Percentiles rank a stretch among this genome's conserved stretches.
Evolutionary conservation across 1,140 invertebrate genomes (phyloP).

Genomic region (Radopholus similis): DNA sequence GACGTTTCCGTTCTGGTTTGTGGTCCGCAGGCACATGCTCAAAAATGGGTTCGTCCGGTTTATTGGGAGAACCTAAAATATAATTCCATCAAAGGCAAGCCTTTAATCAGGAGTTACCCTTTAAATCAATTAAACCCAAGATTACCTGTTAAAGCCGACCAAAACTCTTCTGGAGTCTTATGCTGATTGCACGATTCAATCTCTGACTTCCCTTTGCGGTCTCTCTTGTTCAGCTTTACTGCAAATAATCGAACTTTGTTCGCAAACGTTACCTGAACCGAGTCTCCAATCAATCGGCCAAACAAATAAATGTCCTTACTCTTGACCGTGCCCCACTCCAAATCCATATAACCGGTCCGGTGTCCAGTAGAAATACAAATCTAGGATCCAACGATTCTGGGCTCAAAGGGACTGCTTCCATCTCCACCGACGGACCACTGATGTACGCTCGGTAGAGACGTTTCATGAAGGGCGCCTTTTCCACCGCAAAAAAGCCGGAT

Average conservation of each 20-base stretch:
- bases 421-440: constrained; percentile 78
- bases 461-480: constrained; percentile 70
- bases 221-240: constrained; percentile 98
- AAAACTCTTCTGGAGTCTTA: constrained; percentile 79
- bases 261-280: constrained; percentile 50
- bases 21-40: constrained; percentile 79
- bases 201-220: constrained; percentile 88
- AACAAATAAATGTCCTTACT: neutral
- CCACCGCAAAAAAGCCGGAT: constrained; percentile 94
- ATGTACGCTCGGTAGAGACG: constrained; percentile 83
- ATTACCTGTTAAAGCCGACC: constrained; percentile 63
- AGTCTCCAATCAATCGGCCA: too few relatives aligned
- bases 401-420: constrained; percentile 76
- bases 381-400: constrained; percentile 76
- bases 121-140: neutral
- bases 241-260: constrained; percentile 73
- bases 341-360: constrained; percentile 78
- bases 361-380: constrained; percentile 87
- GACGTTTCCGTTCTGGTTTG: constrained; percentile 71
- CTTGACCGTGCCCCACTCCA: constrained; percentile 88
- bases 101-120: neutral
- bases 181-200: constrained; percentile 78
- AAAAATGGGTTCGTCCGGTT: constrained; percentile 49
- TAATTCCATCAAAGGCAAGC: neutral
- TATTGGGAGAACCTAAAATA: constrained; percentile 17